phyloP scores from a whole-genome alignment of 2,797 vertebrate genomes.

The Pelobates cultripes region DNA sequence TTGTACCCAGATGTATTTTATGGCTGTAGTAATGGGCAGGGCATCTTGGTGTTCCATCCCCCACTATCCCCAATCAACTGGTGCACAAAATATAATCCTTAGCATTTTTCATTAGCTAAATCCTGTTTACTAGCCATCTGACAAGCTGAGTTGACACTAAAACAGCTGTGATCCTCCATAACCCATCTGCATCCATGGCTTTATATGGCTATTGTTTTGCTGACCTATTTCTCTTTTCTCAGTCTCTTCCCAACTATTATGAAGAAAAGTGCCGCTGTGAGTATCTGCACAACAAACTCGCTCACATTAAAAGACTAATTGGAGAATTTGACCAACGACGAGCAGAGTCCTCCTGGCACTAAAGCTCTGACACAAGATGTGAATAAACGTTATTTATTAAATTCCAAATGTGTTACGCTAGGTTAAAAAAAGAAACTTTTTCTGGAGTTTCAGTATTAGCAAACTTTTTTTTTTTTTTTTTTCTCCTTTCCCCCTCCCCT shows the following conservation, averaged over 20 bases:
- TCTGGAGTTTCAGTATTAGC: constrained; percentile 68
- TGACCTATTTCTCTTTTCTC: constrained; percentile 10
- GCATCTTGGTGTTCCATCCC: too few species aligned
- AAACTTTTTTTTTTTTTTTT: constrained; percentile 62
- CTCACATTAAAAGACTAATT: constrained; percentile 89
- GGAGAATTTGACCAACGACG: constrained; percentile 86
- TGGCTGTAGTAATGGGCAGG: too few species aligned
- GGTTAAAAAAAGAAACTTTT: constrained; percentile 63
- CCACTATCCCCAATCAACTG: too few species aligned
- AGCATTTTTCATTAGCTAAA: too few species aligned
- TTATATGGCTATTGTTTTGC: neutral
- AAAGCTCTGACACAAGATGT: constrained; percentile 65
- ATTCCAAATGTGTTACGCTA: constrained; percentile 65
- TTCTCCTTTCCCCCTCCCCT: constrained; percentile 53
- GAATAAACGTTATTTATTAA: constrained; percentile 75
- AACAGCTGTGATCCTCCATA: too few species aligned
- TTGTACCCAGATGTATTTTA: too few species aligned
- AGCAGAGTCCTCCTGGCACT: constrained; percentile 75
- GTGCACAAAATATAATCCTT: too few species aligned
- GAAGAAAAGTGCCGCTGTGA: constrained; percentile 86
- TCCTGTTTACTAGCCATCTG: too few species aligned
- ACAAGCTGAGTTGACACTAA: too few species aligned
- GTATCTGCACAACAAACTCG: constrained; percentile 91
- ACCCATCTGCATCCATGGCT: too few species aligned
- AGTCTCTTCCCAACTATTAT: constrained; percentile 85